A percentile compares a stretch with the other conserved stretches of the same genome.
These are phyloP conservation scores for Daboia siamensis DNA, from an alignment of 2,113 vertebrate genomes.

Conservation along the genomic window DNA sequence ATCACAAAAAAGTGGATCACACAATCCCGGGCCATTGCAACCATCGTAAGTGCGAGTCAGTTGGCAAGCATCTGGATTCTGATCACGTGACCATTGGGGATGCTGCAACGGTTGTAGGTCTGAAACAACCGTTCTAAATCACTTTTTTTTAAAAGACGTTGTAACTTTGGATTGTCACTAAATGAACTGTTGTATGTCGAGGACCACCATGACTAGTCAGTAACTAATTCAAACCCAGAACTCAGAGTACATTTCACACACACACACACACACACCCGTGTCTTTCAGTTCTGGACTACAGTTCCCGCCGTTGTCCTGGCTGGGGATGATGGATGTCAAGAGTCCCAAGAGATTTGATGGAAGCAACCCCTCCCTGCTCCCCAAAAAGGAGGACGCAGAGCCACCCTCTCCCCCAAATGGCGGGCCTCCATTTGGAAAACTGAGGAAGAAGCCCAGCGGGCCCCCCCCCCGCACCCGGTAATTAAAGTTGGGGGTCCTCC, in stretches of 20 bases:
- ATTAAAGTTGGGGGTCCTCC: not conserved
- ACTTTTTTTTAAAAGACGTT: too few species aligned
- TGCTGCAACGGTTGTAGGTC: not conserved
- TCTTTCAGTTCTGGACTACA: not conserved
- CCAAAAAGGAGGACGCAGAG: not conserved
- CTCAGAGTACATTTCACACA: not conserved
- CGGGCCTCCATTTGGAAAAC: not conserved
- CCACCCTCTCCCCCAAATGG: not conserved
- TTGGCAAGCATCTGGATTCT: not conserved
- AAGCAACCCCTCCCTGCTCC: not conserved
- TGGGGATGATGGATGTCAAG: not conserved
- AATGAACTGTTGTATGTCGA: not conserved
- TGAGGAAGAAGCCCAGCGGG: not conserved
- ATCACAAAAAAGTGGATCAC: not conserved
- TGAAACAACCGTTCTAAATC: too few species aligned
- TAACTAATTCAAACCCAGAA: not conserved
- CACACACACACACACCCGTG: not conserved
- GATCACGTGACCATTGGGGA: too few species aligned
- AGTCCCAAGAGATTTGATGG: not conserved
- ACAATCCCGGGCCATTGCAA: fast-evolving
- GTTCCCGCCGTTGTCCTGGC: not conserved
- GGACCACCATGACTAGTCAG: not conserved
- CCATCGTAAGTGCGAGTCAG: not conserved
- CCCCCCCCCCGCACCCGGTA: not conserved
- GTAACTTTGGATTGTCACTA: not conserved